A percentile compares a stretch with the other conserved stretches of the same genome.
phyloP scores from a whole-genome alignment of 2,113 vertebrate genomes.

The Orthonyx spaldingii region DNA sequence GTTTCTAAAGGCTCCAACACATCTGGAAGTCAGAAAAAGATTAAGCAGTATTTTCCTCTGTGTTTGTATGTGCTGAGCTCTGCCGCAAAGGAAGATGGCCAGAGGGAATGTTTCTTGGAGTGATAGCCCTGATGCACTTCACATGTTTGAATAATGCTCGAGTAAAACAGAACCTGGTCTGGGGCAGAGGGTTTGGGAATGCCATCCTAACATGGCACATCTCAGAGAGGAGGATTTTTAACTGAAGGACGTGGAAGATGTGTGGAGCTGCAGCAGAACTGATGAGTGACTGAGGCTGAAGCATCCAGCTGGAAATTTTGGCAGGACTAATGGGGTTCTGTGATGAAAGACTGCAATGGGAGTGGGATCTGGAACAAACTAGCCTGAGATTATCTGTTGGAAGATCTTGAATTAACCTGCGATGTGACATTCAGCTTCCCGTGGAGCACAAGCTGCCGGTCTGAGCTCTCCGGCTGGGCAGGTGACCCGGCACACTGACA shows the following conservation, averaged over 20 bases:
- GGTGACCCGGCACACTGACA: accelerated
- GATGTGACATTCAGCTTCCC: background rate
- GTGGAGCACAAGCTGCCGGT: background rate
- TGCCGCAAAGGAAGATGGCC: background rate
- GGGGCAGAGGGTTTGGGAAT: background rate
- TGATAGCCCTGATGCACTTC: background rate
- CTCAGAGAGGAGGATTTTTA: background rate
- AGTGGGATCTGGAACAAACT: background rate
- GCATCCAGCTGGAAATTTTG: background rate
- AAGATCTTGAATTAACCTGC: background rate
- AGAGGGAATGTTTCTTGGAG: background rate
- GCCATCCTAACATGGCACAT: background rate
- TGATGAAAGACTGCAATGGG: background rate
- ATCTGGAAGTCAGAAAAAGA: background rate
- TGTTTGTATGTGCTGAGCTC: background rate
- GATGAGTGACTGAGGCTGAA: background rate
- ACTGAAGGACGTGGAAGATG: background rate
- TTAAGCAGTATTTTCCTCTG: background rate
- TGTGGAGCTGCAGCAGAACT: background rate
- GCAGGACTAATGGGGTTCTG: background rate
- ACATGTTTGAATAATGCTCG: accelerated
- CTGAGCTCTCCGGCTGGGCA: background rate
- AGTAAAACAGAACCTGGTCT: background rate
- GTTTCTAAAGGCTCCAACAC: background rate
- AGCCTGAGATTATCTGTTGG: background rate